Conservation (phyloP, 2,113 vertebrate species). For the Ardeotis arabs region DNA sequence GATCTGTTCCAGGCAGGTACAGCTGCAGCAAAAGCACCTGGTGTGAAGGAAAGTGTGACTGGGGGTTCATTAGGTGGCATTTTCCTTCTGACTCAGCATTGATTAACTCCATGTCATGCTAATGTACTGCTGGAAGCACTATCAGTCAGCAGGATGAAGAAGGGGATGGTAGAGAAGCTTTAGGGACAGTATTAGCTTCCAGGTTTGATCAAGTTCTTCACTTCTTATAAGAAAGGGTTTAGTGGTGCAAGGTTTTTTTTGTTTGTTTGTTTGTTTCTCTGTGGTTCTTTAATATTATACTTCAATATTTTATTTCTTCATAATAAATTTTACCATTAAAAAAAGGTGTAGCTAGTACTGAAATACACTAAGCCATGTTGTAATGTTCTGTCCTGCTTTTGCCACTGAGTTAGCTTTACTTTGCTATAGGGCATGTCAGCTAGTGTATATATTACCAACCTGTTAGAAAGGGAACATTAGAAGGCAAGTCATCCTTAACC, state of each 20-base stretch:
- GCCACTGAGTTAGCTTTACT: neutral
- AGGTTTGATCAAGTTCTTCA: neutral
- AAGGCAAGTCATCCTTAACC: neutral
- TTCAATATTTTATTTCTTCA: neutral
- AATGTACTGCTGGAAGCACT: neutral
- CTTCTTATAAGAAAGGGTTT: neutral
- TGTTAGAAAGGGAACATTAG: neutral
- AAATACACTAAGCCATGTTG: neutral
- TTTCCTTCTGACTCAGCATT: conserved; percentile 12
- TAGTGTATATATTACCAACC: neutral
- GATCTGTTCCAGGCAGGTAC: neutral
- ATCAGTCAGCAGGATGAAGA: neutral
- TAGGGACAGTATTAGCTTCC: neutral
- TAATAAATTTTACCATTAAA: neutral
- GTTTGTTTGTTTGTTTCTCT: neutral
- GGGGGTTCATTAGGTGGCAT: conserved; percentile 32
- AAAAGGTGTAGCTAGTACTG: neutral
- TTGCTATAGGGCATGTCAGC: neutral
- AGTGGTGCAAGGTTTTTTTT: neutral
- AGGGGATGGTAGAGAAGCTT: neutral
- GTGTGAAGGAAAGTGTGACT: neutral
- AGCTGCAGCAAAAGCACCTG: conserved; percentile 5
- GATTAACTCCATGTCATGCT: neutral
- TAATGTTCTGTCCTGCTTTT: neutral
- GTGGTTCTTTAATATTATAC: neutral